These are phyloP conservation scores for Hormaphis cornu DNA, from an alignment of 1,140 invertebrate genomes.

Conservation along the genomic window DNA sequence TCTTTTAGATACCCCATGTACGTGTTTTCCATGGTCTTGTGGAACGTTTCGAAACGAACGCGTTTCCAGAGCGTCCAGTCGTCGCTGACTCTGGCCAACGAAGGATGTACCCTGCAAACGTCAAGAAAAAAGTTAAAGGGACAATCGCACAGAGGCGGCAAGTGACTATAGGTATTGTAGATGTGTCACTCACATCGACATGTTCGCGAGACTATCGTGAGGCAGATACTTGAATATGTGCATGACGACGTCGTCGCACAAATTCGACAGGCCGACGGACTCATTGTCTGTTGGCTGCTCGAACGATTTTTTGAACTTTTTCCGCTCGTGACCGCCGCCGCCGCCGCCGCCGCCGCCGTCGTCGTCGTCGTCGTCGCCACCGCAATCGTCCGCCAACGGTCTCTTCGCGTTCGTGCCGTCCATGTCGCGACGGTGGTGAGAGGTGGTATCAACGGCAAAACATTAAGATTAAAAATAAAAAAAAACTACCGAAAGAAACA, in stretches of 20 bases:
- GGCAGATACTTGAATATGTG: constrained; percentile 6
- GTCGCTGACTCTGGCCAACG: neutral
- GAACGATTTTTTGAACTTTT: too few species aligned
- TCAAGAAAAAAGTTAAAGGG: neutral
- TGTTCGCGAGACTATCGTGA: constrained; percentile 2
- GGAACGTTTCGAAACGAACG: neutral
- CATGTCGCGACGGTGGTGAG: too few species aligned
- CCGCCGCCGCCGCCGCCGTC: too few species aligned
- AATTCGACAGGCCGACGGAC: neutral
- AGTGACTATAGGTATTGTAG: neutral
- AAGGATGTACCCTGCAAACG: neutral
- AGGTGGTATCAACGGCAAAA: too few species aligned
- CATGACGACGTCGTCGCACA: constrained; percentile 8
- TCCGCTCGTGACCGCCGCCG: too few species aligned
- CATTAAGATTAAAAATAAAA: too few species aligned
- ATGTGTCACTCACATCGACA: constrained; percentile 1
- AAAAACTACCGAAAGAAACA: too few species aligned
- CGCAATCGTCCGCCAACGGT: too few species aligned
- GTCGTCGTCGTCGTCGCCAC: too few species aligned
- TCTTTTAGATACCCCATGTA: constrained; percentile 10
- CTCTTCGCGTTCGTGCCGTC: too few species aligned
- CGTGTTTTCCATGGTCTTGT: constrained; percentile 1
- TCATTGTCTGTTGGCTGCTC: neutral
- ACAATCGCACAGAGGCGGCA: neutral
- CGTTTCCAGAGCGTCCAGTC: constrained; percentile 25